These are phyloP conservation scores for Passerculus sandwichensis DNA, from an alignment of 2,797 vertebrate species.

Conservation along the genomic window DNA sequence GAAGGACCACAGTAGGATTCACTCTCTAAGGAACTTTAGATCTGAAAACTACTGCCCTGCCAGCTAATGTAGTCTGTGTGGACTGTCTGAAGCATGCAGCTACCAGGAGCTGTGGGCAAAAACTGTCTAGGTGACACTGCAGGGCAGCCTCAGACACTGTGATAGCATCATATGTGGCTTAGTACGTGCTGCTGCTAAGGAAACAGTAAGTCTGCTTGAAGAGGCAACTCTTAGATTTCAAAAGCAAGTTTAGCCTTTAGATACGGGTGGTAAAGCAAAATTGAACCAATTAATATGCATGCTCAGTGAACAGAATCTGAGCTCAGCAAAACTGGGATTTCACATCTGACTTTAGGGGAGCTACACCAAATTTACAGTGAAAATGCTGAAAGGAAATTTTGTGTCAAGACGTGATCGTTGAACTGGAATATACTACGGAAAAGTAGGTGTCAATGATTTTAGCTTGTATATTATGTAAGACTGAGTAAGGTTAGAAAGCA, in stretches of 20 bases:
- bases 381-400: neutral
- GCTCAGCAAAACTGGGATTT: neutral
- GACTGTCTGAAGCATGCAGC: neutral
- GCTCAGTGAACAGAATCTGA: neutral
- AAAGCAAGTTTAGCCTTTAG: neutral
- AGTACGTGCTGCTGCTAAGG: neutral
- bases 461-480: neutral
- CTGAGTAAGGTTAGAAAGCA: neutral
- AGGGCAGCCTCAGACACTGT: neutral
- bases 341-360: neutral
- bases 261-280: neutral
- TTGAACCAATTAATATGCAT: neutral
- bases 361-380: neutral
- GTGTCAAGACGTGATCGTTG: conserved; percentile 2
- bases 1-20: neutral
- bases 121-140: neutral
- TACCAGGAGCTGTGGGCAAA: neutral
- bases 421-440: neutral
- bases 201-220: neutral
- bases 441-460: neutral
- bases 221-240: neutral
- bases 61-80: neutral
- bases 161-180: neutral
- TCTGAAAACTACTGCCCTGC: neutral
- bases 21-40: neutral